Conservation (phyloP, 2,797 vertebrate genomes). For the Anguilla pacifica region DNA sequence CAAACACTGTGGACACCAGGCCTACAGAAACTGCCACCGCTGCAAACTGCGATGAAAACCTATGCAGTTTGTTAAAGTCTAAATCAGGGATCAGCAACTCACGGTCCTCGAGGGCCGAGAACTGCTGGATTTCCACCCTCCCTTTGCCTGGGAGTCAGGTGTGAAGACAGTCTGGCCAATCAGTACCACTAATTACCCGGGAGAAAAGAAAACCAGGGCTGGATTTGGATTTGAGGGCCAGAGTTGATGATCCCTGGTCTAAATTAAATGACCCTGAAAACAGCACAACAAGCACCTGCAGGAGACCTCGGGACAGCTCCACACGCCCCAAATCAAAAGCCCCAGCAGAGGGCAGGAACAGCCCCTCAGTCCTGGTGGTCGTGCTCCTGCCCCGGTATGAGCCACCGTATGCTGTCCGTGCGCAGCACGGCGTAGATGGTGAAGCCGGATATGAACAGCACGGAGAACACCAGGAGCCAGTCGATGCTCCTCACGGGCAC, state of each 20-base stretch:
- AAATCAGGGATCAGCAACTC: not conserved
- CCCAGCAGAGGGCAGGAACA: not conserved
- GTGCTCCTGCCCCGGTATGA: constrained; percentile 93
- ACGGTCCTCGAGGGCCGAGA: too few species aligned
- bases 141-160: too few species aligned
- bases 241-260: not conserved
- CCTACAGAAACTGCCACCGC: not conserved
- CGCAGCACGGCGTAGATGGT: constrained; percentile 84
- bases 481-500: constrained; percentile 85
- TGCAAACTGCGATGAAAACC: not conserved
- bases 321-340: not conserved
- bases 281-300: not conserved
- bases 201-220: too few species aligned
- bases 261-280: not conserved
- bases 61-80: not conserved
- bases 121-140: too few species aligned
- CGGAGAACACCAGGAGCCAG: constrained; percentile 93
- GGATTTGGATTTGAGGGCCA: too few species aligned
- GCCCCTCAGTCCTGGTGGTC: constrained; percentile 87
- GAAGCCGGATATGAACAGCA: constrained; percentile 88
- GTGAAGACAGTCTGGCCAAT: too few species aligned
- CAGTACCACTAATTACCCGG: too few species aligned
- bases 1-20: not conserved
- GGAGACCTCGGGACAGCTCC: not conserved
- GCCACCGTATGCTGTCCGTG: constrained; percentile 91